Evolutionary conservation across 1,140 invertebrate species (phyloP).

Genomic region (Sycophaga agraensis): DNA sequence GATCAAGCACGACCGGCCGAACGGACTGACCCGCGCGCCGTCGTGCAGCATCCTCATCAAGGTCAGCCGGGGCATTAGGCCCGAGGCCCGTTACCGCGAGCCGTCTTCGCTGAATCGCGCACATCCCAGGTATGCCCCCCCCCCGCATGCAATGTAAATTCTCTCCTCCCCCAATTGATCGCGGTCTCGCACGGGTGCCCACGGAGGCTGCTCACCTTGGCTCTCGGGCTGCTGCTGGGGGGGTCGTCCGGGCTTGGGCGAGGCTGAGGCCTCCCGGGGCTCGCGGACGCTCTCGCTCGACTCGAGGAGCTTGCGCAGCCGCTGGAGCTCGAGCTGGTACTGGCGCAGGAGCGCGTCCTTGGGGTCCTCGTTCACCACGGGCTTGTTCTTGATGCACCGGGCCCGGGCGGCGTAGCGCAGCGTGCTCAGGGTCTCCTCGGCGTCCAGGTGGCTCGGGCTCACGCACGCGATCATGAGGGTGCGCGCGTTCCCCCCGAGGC

Average conservation of each 20-base stretch:
- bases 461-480: conserved; percentile 94
- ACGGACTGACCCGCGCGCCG: no score
- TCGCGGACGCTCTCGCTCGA: conserved; percentile 10
- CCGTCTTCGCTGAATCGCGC: background rate
- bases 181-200: background rate
- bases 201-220: background rate
- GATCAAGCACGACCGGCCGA: no score
- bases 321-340: conserved; percentile 85
- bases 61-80: no score
- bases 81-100: no score
- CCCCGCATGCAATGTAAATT: background rate
- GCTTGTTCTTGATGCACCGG: conserved; percentile 92
- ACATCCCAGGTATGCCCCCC: background rate
- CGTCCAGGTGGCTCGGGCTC: conserved; percentile 85
- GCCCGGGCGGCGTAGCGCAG: conserved; percentile 86
- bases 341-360: conserved; percentile 87
- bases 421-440: conserved; percentile 88
- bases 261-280: background rate
- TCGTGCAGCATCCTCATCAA: no score
- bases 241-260: background rate
- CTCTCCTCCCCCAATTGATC: conserved; percentile 43
- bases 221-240: no score
- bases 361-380: conserved; percentile 89
- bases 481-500: conserved; percentile 91
- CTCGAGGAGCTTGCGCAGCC: conserved; percentile 71